Conservation (phyloP, 2,888 invertebrate genomes). For the Noctua pronuba region DNA sequence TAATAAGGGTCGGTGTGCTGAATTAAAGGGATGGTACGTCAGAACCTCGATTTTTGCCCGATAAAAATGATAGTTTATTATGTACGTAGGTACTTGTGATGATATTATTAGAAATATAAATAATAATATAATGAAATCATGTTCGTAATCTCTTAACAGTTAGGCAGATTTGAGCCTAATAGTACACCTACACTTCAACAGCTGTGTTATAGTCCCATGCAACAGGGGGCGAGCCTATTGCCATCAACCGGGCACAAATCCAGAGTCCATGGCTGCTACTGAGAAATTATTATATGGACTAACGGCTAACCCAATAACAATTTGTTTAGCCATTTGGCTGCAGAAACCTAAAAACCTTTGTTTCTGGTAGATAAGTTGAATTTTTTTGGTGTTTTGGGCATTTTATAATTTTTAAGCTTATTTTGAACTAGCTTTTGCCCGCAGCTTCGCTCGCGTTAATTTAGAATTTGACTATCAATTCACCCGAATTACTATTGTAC, state of each 20-base stretch:
- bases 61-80: slow-evolving; percentile 41
- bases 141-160: not conserved
- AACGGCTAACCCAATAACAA: not conserved
- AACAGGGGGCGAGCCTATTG: not conserved
- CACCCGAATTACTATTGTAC: too few relatives aligned
- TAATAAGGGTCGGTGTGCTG: slow-evolving; percentile 63
- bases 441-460: too few relatives aligned
- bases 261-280: not conserved
- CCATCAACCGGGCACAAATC: not conserved
- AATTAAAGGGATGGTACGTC: slow-evolving; percentile 58
- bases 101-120: not conserved
- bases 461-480: too few relatives aligned
- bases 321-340: too few relatives aligned
- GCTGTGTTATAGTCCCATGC: not conserved
- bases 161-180: not conserved
- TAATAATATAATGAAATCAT: not conserved
- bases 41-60: slow-evolving; percentile 26
- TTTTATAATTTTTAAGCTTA: not conserved
- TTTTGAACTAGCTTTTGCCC: too few relatives aligned
- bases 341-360: too few relatives aligned
- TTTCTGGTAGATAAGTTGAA: too few relatives aligned
- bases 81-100: not conserved
- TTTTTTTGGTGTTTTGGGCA: too few relatives aligned
- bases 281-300: not conserved
- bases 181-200: not conserved